Evolutionary conservation across 2,797 vertebrate species (phyloP), one percentile per base, ranked within the genome.

Genomic region (Hirundo rustica): DNA sequence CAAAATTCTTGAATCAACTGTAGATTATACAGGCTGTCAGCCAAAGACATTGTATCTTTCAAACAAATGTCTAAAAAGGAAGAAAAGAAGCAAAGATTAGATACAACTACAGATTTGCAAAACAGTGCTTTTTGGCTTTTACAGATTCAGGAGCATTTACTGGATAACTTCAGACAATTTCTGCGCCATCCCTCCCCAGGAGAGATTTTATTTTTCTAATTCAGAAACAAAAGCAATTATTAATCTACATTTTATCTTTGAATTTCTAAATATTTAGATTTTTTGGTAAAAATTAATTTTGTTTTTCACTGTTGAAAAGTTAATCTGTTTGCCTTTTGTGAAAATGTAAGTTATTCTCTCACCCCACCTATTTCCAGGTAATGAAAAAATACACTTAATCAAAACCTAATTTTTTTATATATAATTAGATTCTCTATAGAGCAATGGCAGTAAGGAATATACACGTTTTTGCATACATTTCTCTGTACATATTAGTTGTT

Each of bases 1-100:
- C 99, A 99, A 98, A 99, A 99, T 74, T 99, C 98, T 97, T 99
- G 99, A 74, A 99, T 98, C 95, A 99, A 94, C 92, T 99, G 99
- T 42, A 99, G 98, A 96, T 99, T 99, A 97, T 99, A 99, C 29
- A 99, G 98, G 57, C 99, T 98, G 94, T 99, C 99, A 7, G 99
- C 98, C 97, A 99, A 97, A 34, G 98, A 99, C 99, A 99, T 99
- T 61, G 98, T 99, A 93, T 99, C 99, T 96, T 99, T 99, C 96
- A 99, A 98, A 96, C 98, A 99, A 86, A 99, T 98, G 97, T 99
- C 99, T 99, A 97, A 93, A 95, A 96, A 96, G 76, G 93, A 67
- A 96, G 51, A 96, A 94, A 12, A 90, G 66, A 82, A 92, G 20
- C 16, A 80, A 91, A 87, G 18, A 66, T 74, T 64, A 91, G 38